phyloP scores from a whole-genome alignment of 2,888 invertebrate genomes.

The Bruchidius siliquastri region DNA sequence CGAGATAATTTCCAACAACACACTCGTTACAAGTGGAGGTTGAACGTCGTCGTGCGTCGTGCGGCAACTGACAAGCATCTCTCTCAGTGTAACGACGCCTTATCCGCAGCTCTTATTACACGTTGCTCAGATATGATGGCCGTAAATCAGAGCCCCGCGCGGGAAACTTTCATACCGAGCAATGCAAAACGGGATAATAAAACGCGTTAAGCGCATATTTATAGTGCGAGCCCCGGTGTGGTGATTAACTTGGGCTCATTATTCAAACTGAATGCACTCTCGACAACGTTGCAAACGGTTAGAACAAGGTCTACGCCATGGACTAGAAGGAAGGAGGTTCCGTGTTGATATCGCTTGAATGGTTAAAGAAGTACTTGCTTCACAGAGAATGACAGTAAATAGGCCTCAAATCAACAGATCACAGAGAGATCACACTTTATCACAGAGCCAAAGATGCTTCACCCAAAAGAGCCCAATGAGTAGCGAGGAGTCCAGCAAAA shows the following conservation, averaged over 20 bases:
- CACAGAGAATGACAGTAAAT: too few relatives aligned
- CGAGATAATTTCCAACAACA: slow-evolving; percentile 34
- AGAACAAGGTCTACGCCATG: not conserved
- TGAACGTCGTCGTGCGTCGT: slow-evolving; percentile 10
- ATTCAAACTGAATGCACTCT: slow-evolving; percentile 41
- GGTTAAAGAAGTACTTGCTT: too few relatives aligned
- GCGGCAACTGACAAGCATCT: slow-evolving; percentile 32
- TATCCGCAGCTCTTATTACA: slow-evolving; percentile 43
- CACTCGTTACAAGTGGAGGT: slow-evolving; percentile 14
- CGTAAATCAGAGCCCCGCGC: slow-evolving; percentile 44
- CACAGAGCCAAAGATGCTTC: too few relatives aligned
- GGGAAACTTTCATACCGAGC: slow-evolving; percentile 44
- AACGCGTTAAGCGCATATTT: slow-evolving; percentile 46
- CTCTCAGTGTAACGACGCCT: slow-evolving; percentile 37
- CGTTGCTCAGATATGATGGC: slow-evolving; percentile 40
- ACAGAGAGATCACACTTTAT: too few relatives aligned
- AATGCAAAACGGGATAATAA: slow-evolving; percentile 45
- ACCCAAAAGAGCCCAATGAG: too few relatives aligned
- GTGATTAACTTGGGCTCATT: slow-evolving; percentile 44
- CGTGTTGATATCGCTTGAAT: too few relatives aligned
- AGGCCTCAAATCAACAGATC: too few relatives aligned
- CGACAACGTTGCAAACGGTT: not conserved
- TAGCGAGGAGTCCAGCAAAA: too few relatives aligned
- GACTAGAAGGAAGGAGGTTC: too few relatives aligned
- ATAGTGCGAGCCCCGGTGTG: slow-evolving; percentile 43